Evolutionary conservation across 2,888 invertebrate species (phyloP), one percentile per base, ranked within the genome.

Genomic region (Drosophila prostipennis): DNA sequence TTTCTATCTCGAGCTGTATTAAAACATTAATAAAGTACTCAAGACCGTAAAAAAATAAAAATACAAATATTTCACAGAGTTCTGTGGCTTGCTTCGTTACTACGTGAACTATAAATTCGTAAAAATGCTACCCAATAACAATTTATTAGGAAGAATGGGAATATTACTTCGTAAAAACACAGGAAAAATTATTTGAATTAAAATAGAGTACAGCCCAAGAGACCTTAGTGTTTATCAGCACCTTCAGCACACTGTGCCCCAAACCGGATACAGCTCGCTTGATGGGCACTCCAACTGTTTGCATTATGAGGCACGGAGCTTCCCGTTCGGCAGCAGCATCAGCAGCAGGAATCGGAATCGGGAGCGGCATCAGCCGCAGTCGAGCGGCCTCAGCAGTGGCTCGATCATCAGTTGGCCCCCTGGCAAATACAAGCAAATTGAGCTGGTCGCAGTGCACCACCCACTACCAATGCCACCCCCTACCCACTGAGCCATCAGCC

Each of bases 251-350:
- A 71, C 70, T 43, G 60, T 71, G 26, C 32, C 43, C 48, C 32
- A 39, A 39, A 14, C 56, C 74, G 80, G 77, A 82, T 80, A 75
- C 78, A 78, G 56, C 42, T 58, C 42, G 72, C 72, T 82, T 72
- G 74, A 78, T 76, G 82, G 73, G 82, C 78, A 82, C 81, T 85
- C 72, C 72, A 78, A 80, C 78, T 82, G 83, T 85, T 83, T 80
- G 82, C 83, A 79, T 84, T 82, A 81, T 81, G 82, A 76, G 78
- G 85, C 84, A 78, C 55, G 56, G 69, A 63, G 52, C 74, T 69
- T 49, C 48, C 52, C 72, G 39, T 63, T 36, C 61, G 37, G 45
- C 60, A n/a, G 7, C 40, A 5, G 37, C 53, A 43, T 16, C 56
- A 10, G 57, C 34, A 59, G 34, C 58, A 16, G 39, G 26, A 59